Base-by-base conservation (phyloP, 2,113 vertebrate species). In the Megaptera novaeangliae region DNA sequence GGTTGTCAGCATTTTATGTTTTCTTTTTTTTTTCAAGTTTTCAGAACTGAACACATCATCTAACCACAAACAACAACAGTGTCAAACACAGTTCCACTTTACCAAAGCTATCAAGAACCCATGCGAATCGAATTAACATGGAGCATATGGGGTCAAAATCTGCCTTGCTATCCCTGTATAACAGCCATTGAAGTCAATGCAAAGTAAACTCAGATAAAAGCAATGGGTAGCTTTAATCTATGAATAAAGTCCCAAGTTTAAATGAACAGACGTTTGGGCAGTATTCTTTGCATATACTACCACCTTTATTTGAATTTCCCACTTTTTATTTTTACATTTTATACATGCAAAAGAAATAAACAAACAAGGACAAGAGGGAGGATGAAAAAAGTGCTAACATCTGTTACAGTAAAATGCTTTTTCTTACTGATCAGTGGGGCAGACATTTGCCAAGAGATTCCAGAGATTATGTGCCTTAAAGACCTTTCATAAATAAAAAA, bases 31-130 rank as follows among this genome's bases (percentile, higher is more conserved):
- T 25, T 20, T 39, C 12, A 71, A 36, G 44, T 88, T 88, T 91
- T 88, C 71, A 88, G 92, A 96, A 95, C 59, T 44, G 55, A 96
- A 83, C 52, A 34, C 3, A 81, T 55, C 14, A 46, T 55, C 69
- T 80, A 91, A 92, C 63, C 86, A 85, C 72, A 93, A 88, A 84
- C 44, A 77, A 87, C 93, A 93, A 39, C 29, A 85, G 64, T 39
- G 34, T 92, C 57, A 75, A 71, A 87, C 57, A n/a, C 29, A 57
- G 44, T 68, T 84, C 85, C 14, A 21, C 39, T 78, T 91, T 39
- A 49, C 71, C 88, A 80, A 86, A 78, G 41, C 89, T 89, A 77
- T 66, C 64, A 83, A 63, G 87, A 66, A 71, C 39, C n/a, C 83
- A 72, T 7, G n/a, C 3, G 31, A 61, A 87, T 63, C 6, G 3